Evolutionary conservation across 2,888 invertebrate species (phyloP).

Genomic region (Cyaniris semiargus): DNA sequence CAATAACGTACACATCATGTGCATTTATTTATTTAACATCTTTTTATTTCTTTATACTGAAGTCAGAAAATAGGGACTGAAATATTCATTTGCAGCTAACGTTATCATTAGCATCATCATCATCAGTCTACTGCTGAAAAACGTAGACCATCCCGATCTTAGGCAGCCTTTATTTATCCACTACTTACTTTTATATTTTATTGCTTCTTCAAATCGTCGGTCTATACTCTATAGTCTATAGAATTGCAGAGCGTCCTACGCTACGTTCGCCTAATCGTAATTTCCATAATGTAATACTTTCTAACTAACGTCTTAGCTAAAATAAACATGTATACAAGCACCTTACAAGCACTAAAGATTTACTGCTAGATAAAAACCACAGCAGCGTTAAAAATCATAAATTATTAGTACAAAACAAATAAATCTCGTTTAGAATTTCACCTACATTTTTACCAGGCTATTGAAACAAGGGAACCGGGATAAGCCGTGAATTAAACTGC

Average conservation of each 20-base stretch:
- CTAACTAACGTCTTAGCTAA: too few relatives aligned
- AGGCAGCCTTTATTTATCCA: not conserved
- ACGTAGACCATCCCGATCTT: not conserved
- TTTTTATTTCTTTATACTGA: not conserved
- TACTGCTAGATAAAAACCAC: not conserved
- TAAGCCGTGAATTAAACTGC: not conserved
- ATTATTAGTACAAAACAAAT: not conserved
- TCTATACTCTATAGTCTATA: too few relatives aligned
- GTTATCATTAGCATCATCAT: not conserved
- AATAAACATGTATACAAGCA: too few relatives aligned
- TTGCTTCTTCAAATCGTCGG: too few relatives aligned
- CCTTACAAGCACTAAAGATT: too few relatives aligned
- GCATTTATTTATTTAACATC: not conserved
- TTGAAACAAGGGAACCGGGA: not conserved
- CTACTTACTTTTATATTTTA: not conserved
- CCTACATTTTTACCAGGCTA: not conserved
- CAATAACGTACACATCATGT: slow-evolving; percentile 6
- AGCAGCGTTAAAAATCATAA: not conserved
- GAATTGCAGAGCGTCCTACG: too few relatives aligned
- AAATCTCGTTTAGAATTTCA: not conserved
- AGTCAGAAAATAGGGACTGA: not conserved
- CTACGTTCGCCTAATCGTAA: too few relatives aligned
- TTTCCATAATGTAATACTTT: too few relatives aligned
- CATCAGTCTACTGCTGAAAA: too few relatives aligned
- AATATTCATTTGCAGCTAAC: not conserved